phyloP scores from a whole-genome alignment of 2,888 invertebrate genomes.

The Rhorus exstirpatorius region DNA sequence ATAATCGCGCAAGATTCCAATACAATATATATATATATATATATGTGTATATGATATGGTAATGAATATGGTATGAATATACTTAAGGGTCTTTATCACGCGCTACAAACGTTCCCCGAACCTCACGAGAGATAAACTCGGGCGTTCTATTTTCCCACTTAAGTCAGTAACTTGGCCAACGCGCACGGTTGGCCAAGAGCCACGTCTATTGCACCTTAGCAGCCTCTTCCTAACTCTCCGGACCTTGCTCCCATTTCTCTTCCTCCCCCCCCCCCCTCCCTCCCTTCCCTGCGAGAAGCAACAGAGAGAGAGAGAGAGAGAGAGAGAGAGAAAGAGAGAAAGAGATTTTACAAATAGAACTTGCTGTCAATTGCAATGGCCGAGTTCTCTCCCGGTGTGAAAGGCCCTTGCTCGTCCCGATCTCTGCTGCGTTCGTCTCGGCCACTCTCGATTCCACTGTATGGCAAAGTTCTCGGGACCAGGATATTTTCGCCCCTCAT shows the following conservation, averaged over 20 bases:
- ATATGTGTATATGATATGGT: too few relatives aligned
- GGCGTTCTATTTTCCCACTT: conserved; percentile 83
- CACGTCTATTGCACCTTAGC: conserved; percentile 84
- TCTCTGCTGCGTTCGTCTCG: conserved; percentile 52
- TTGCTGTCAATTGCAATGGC: conserved; percentile 57
- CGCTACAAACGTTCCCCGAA: conserved; percentile 67
- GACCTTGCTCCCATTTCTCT: conserved; percentile 86
- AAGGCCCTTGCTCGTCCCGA: conserved; percentile 64
- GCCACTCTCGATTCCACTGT: conserved; percentile 45
- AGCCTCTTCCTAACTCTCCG: conserved; percentile 85
- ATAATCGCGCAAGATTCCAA: too few relatives aligned
- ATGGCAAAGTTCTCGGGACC: conserved; percentile 43
- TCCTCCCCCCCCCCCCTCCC: conserved; percentile 39
- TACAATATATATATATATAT: too few relatives aligned
- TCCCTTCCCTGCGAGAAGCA: conserved; percentile 11
- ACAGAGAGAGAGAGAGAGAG: conserved; percentile 53
- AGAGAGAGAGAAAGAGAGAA: conserved; percentile 49
- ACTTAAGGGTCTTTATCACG: conserved; percentile 67
- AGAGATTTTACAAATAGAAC: conserved; percentile 67
- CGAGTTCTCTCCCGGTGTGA: conserved; percentile 63
- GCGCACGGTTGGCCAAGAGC: conserved; percentile 81
- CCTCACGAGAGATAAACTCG: conserved; percentile 60
- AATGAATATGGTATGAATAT: neutral
- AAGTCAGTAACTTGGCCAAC: conserved; percentile 82
- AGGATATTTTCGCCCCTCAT: conserved; percentile 48